Base-by-base conservation (phyloP, 2,797 vertebrate genomes). In the Lacerta agilis region DNA sequence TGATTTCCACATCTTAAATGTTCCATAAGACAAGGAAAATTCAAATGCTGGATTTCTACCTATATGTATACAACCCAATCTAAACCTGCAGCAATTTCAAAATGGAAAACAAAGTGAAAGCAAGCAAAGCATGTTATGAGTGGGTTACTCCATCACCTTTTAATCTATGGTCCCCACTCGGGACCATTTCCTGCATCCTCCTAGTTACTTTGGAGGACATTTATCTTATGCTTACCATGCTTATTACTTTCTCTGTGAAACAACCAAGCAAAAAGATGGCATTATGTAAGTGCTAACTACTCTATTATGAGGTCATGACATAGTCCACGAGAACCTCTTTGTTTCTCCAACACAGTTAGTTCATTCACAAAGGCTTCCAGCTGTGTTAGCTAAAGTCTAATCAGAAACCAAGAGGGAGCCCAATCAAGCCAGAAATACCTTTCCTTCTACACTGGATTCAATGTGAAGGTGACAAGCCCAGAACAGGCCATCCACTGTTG, bases 71-170 rank as follows among this genome's bases (percentile, higher is more conserved):
- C 75, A 91, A 72, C 13, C n/a, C 25, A 45, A 78, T 83, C 88
- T n/a, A 90, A 88, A 91, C 84, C 33, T 90, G 81, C 81, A 89
- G 33, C 41, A 66, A 20, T 79, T 90, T 76, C 58, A 79, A 83
- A 86, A 91, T 79, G n/a, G 87, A 78, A 88, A 79, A 66, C 27
- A 82, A 87, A 80, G 36, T 88, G 81, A 67, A 43, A n/a, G 55
- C 86, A 91, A 92, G 88, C 23, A 82, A 75, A 85, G 1, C 45
- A 41, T 76, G 87, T 89, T 92, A 91, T 79, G 5, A 83, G 61
- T 69, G 88, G 91, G 92, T 92, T 94, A 93, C 88, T 93, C 82
- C 94, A 82, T 93, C 94, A 93, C 93, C 92, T 91, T 67, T 87
- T 94, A 91, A 88, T 92, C 75, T 91, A 78, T 33, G 3, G 38